Conservation (phyloP, 92 coral and sea anemone genomes). For the Galaxea fascicularis region DNA sequence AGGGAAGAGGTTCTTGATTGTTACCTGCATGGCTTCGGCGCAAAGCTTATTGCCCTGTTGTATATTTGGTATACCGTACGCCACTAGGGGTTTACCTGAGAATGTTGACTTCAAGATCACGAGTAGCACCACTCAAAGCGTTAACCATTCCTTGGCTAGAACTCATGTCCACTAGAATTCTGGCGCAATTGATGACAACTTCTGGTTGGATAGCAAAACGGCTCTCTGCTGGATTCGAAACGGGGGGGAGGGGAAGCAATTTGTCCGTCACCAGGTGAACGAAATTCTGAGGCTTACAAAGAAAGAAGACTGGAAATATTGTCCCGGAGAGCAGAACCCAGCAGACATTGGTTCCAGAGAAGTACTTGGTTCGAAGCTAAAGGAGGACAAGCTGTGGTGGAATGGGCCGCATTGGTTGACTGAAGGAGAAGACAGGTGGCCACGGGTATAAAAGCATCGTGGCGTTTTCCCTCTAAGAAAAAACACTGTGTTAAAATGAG, state of each 20-base stretch:
- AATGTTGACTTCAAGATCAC: slow-evolving; percentile 62
- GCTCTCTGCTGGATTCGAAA: slow-evolving; percentile 72
- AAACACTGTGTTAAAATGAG: too few relatives aligned
- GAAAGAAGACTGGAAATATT: slow-evolving; percentile 57
- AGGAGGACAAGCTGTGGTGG: slow-evolving; percentile 35
- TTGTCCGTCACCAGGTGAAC: slow-evolving; percentile 66
- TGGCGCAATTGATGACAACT: slow-evolving; percentile 59
- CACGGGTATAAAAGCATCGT: too few relatives aligned
- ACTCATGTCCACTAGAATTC: slow-evolving; percentile 59
- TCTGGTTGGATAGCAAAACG: slow-evolving; percentile 71
- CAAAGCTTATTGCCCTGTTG: slow-evolving; percentile 59
- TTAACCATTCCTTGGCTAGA: slow-evolving; percentile 70
- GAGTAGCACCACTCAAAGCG: slow-evolving; percentile 71
- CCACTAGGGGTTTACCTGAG: slow-evolving; percentile 6
- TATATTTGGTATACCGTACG: slow-evolving; percentile 41
- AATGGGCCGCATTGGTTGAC: slow-evolving; percentile 37
- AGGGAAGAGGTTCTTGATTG: slow-evolving; percentile 31
- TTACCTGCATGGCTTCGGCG: slow-evolving; percentile 60
- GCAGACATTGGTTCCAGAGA: slow-evolving; percentile 64
- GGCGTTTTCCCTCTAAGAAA: too few relatives aligned
- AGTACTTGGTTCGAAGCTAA: slow-evolving; percentile 37
- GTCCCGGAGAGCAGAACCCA: slow-evolving; percentile 71
- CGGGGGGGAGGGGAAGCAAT: slow-evolving; percentile 74
- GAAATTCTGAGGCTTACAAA: slow-evolving; percentile 56
- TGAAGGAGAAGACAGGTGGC: slow-evolving; percentile 40